A percentile compares a stretch with the other conserved stretches of the same genome.
Conservation (phyloP, 2,797 vertebrate species). For the Sebastes umbrosus region DNA sequence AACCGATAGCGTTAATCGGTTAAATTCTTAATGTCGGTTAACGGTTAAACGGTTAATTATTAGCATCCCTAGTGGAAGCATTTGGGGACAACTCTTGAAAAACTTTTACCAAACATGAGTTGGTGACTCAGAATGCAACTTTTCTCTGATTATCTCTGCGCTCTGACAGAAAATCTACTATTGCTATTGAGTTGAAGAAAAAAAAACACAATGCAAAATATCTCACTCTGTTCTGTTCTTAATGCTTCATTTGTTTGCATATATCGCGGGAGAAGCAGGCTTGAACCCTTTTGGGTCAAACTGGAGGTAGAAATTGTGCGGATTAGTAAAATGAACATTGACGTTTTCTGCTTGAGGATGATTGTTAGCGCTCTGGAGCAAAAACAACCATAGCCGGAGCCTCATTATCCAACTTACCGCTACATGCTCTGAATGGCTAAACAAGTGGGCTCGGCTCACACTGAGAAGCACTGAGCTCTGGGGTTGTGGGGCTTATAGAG, state of each 20-base stretch:
- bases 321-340: slow-evolving; percentile 43
- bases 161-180: not conserved
- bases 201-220: not conserved
- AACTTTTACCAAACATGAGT: not conserved
- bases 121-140: not conserved
- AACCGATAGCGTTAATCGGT: too few species aligned
- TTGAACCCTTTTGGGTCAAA: not conserved
- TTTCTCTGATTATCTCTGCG: not conserved
- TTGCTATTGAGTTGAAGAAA: not conserved
- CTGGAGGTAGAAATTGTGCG: not conserved
- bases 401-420: slow-evolving; percentile 55
- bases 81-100: not conserved
- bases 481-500: slow-evolving; percentile 8
- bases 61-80: too few species aligned
- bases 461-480: slow-evolving; percentile 42
- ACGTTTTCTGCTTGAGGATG: slow-evolving; percentile 38
- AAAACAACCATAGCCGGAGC: slow-evolving; percentile 31
- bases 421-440: slow-evolving; percentile 38
- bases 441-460: not conserved
- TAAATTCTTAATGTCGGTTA: too few species aligned
- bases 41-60: too few species aligned
- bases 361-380: slow-evolving; percentile 31
- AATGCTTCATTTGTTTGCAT: too few species aligned
- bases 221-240: not conserved
- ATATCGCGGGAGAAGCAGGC: not conserved